Conservation (phyloP, 2,888 invertebrate genomes). For the Odontothrips loti region DNA sequence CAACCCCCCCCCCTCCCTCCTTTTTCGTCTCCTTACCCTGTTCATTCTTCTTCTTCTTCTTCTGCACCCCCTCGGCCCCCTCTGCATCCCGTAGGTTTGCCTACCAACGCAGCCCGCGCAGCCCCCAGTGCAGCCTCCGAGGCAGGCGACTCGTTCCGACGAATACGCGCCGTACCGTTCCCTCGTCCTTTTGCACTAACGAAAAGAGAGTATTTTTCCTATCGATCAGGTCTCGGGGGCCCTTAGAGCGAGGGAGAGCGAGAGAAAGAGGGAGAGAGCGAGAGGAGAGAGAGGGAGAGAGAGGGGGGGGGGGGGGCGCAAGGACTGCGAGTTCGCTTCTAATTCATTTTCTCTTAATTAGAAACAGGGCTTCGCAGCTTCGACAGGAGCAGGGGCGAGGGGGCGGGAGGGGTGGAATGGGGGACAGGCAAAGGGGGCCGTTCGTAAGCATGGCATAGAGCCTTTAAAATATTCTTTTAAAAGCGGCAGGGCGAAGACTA, state of each 20-base stretch:
- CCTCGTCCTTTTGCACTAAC: neutral
- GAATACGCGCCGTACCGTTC: neutral
- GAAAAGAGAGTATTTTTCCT: constrained; percentile 18
- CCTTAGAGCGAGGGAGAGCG: neutral
- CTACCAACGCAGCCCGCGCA: too few relatives aligned
- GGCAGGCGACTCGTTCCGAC: too few relatives aligned
- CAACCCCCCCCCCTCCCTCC: neutral
- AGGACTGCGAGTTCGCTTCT: constrained; percentile 25
- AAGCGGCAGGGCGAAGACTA: too few relatives aligned
- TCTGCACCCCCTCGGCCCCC: neutral
- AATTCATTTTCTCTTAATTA: constrained; percentile 27
- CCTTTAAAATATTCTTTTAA: too few relatives aligned
- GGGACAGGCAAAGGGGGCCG: neutral
- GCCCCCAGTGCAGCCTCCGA: too few relatives aligned
- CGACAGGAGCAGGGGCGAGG: constrained; percentile 12
- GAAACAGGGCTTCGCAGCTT: constrained; percentile 25
- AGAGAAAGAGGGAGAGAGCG: neutral
- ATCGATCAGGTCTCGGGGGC: constrained; percentile 18
- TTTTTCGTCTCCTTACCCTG: neutral
- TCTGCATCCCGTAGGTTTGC: too few relatives aligned
- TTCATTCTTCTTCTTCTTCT: neutral
- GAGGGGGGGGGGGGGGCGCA: neutral
- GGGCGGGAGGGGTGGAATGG: neutral
- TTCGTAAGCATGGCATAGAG: neutral
- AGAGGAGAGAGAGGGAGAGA: neutral